These are phyloP conservation scores for Battus philenor DNA, from an alignment of 1,140 invertebrate species.

Conservation along the genomic window DNA sequence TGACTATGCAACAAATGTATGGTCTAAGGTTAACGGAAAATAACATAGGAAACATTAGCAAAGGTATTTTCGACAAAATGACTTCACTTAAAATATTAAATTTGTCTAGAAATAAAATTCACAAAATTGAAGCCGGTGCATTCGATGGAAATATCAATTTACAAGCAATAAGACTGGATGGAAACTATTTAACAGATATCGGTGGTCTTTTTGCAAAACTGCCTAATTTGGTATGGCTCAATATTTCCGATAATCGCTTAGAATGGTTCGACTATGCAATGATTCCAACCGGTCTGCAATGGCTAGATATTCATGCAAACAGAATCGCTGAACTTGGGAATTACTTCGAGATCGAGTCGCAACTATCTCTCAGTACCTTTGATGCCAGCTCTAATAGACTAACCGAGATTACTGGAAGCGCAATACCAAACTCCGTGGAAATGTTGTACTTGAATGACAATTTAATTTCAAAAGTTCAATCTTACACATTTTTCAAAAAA, in stretches of 20 bases:
- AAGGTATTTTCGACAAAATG: conserved; percentile 90
- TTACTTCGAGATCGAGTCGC: conserved; percentile 91
- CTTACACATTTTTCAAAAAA: conserved; percentile 95
- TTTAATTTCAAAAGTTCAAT: conserved; percentile 90
- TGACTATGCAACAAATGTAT: conserved; percentile 87
- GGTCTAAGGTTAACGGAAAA: conserved; percentile 92
- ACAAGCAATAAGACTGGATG: conserved; percentile 90
- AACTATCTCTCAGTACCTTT: conserved; percentile 87
- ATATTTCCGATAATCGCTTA: conserved; percentile 93
- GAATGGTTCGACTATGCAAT: conserved; percentile 94
- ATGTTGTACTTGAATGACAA: conserved; percentile 91
- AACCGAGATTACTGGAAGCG: conserved; percentile 89
- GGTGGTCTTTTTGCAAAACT: conserved; percentile 89
- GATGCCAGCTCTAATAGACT: conserved; percentile 91
- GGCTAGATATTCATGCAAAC: conserved; percentile 93
- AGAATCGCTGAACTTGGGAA: conserved; percentile 92
- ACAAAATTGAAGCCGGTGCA: conserved; percentile 88
- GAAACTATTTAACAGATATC: conserved; percentile 91
- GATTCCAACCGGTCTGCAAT: conserved; percentile 91
- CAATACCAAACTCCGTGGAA: conserved; percentile 92
- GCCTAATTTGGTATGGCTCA: conserved; percentile 92
- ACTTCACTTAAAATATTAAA: conserved; percentile 91
- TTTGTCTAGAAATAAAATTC: conserved; percentile 90
- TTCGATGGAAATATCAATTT: conserved; percentile 91
- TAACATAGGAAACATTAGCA: conserved; percentile 89